Percentiles rank a stretch among this genome's conserved stretches.
Evolutionary conservation across 2,888 invertebrate genomes (phyloP).

Genomic region (Steinernema scapterisci): DNA sequence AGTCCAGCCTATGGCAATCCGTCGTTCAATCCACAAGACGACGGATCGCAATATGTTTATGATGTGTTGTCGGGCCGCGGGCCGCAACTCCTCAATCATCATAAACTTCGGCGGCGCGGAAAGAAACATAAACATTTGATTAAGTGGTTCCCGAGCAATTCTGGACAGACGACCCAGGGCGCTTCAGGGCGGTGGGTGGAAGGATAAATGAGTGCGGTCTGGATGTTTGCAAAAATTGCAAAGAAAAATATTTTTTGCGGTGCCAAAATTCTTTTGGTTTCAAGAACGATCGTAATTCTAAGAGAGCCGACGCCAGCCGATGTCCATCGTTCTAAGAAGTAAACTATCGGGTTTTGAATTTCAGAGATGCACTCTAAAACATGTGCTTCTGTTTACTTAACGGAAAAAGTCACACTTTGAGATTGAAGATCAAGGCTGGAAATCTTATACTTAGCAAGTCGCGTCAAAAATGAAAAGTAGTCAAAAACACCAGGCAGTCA

Average conservation of each 20-base stretch:
- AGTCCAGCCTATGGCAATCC: neutral
- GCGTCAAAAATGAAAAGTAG: too few relatives aligned
- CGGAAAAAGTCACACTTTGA: too few relatives aligned
- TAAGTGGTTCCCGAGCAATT: constrained; percentile 2
- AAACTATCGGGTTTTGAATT: too few relatives aligned
- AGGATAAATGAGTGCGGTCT: neutral
- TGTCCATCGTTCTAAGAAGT: too few relatives aligned
- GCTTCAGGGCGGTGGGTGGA: neutral
- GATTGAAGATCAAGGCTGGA: too few relatives aligned
- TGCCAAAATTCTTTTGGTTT: too few relatives aligned
- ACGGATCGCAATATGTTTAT: constrained; percentile 7
- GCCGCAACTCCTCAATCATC: constrained; percentile 8
- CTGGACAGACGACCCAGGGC: neutral
- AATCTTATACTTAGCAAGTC: too few relatives aligned
- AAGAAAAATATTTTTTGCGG: neutral
- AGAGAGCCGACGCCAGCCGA: too few relatives aligned
- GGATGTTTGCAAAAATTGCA: neutral
- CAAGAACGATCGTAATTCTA: too few relatives aligned
- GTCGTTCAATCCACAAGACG: neutral
- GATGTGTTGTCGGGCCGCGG: constrained; percentile 1
- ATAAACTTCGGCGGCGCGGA: neutral
- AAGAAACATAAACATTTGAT: constrained; percentile 28
- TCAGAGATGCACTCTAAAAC: too few relatives aligned
- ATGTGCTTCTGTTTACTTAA: too few relatives aligned
- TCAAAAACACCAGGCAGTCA: too few relatives aligned